Base-by-base conservation (phyloP, 2,888 invertebrate genomes). In the Drosophila falleni region DNA sequence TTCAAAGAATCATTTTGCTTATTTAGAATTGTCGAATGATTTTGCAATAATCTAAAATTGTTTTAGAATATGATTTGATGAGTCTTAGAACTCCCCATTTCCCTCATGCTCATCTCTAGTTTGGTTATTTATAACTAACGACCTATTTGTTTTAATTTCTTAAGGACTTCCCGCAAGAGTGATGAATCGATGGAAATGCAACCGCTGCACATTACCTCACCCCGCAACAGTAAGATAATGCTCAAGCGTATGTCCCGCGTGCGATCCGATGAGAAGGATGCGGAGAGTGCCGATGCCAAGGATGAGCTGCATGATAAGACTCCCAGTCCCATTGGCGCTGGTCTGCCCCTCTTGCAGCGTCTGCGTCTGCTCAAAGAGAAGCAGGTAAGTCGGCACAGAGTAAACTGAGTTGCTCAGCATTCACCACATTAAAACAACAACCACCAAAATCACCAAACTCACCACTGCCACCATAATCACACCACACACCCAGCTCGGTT, bases 351-450 rank as follows among this genome's bases (percentile, higher is more conserved):
- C 29, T 93, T 97, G 9, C 95, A 96, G 44, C 93, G 97, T 64
- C 93, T 97, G 55, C 95, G 96, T 87, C 93, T 97, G 46, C 94
- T 97, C 0, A 97, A 97, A 92, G 97, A 97, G 91, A 97, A 97
- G 92, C 97, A 97, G 93, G 96, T 96, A 81, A 91, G 89, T 92
- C 33, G 10, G n/a, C 2, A n/a, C n/a, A 19, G 51, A 23, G 51
- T 16, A n/a, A 54, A 19, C 39, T 47, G 26, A 29, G 50, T 46
- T 44, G 37, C 13, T 31, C 44, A 50, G 65, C 46, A 41, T 54
- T 54, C 72, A 67, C 26, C 37, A 44, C 60, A 62, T 65, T 58
- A 33, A 47, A 31, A 6, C 29, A 29, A 5, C 29, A 29, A 26
- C 55, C 44, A 49, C 44, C 11, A 39, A n/a, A n/a, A n/a, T n/a